Evolutionary conservation across 2,113 vertebrate species (phyloP).

Genomic region (Cyprinus carpio): DNA sequence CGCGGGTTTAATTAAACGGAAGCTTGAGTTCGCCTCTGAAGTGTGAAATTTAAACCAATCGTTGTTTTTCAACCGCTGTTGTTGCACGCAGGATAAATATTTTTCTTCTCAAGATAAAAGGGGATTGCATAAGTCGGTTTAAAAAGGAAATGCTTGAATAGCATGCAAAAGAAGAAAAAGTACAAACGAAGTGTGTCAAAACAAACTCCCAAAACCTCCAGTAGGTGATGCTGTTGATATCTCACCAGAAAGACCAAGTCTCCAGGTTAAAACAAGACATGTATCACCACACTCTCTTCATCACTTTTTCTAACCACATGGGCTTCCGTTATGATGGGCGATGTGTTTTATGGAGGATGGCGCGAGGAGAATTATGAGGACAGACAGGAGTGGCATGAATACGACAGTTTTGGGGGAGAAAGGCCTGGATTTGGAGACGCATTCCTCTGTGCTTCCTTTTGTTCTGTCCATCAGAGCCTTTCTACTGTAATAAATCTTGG

Average conservation of each 20-base stretch:
- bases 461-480: slow-evolving; percentile 22
- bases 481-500: slow-evolving; percentile 24
- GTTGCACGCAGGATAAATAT: slow-evolving; percentile 34
- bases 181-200: background rate
- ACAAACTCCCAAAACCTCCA: background rate
- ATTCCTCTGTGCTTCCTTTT: background rate
- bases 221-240: slow-evolving; percentile 37
- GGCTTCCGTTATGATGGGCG: slow-evolving; percentile 21
- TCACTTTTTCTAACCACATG: slow-evolving; percentile 16
- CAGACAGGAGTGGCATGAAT: slow-evolving; percentile 17
- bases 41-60: slow-evolving; percentile 44
- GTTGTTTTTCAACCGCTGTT: slow-evolving; percentile 24
- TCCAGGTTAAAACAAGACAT: slow-evolving; percentile 25
- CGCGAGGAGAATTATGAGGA: slow-evolving; percentile 22
- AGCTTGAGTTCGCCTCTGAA: slow-evolving; percentile 32
- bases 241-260: background rate
- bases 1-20: slow-evolving; percentile 42
- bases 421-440: background rate
- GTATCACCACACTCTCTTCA: slow-evolving; percentile 11
- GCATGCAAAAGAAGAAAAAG: slow-evolving; percentile 5
- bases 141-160: background rate
- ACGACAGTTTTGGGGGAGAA: slow-evolving; percentile 5
- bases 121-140: slow-evolving; percentile 21
- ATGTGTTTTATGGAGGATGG: slow-evolving; percentile 39
- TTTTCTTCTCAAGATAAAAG: slow-evolving; percentile 37